Base-by-base conservation (phyloP, 2,888 invertebrate species). In the Drosophila meridionalis region DNA sequence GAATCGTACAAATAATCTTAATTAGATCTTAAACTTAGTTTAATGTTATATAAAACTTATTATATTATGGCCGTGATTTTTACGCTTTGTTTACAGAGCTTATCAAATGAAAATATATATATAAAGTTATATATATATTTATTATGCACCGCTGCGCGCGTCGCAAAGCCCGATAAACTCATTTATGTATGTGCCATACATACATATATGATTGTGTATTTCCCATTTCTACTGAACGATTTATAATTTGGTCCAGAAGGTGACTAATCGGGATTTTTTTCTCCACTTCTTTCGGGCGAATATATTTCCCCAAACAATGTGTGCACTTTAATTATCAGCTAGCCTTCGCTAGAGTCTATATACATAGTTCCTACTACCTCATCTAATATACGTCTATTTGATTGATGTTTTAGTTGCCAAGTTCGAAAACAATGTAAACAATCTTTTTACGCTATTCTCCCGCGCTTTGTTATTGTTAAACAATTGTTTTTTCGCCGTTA, bases 191-290 rank as follows among this genome's bases (percentile, higher is more conserved):
- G 36, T 14, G 20, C 11, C 28, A 30, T 45, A 43, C 34, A 36
- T 36, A 36, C 11, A 38, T 45, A 6, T 63, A 11, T 30, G n/a
- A 9, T 14, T 48, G 36, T 40, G 47, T 47, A 12, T 28, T 42
- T 62, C 73, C 64, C 55, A 48, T 42, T 26, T 28, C 8, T 4
- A 1, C 26, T 53, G 36, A 48, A 43, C 11, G 9, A 4, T 45
- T 45, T n/a, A 55, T 36, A 47, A 30, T 45, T 40, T n/a, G 48
- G 36, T 73, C 61, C 71, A 66, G 68, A 32, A 40, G 20, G 60
- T 83, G 82, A 82, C 73, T 86, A 72, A 86, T 38, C 36, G 82
- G 77, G 77, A 26, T 47, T 76, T 83, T 85, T 76, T 69, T n/a
- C 14, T 34, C 26, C 20, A 52, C 9, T 40, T n/a, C 30, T 36